A percentile compares a stretch with the other conserved stretches of the same genome.
These are phyloP conservation scores for Onthophagus sagittarius DNA, from an alignment of 2,888 invertebrate genomes.

Conservation along the genomic window DNA sequence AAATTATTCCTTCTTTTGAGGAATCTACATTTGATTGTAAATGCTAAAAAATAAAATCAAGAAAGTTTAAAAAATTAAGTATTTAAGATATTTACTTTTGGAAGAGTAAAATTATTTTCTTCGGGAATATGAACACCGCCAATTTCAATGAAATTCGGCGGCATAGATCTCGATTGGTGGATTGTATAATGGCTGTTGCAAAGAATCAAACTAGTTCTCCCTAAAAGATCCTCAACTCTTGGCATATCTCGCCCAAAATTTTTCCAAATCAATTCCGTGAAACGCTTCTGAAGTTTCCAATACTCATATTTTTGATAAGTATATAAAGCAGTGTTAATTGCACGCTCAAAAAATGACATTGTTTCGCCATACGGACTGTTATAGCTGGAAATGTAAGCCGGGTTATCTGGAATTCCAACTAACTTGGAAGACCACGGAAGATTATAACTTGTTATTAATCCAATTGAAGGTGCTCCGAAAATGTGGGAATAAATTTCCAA, in stretches of 20 bases:
- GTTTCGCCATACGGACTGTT: conserved; percentile 51
- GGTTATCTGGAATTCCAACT: conserved; percentile 55
- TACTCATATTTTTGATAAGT: conserved; percentile 13
- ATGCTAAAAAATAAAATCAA: background rate
- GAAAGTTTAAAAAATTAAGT: background rate
- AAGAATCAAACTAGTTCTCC: conserved; percentile 54
- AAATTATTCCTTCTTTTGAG: conserved; percentile 46
- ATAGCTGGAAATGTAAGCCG: conserved; percentile 55
- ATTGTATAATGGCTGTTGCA: conserved; percentile 58
- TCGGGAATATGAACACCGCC: conserved; percentile 52
- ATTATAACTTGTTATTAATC: conserved; percentile 52
- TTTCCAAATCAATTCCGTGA: conserved; percentile 27
- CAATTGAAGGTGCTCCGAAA: conserved; percentile 55
- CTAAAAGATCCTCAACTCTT: conserved; percentile 48
- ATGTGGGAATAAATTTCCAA: conserved; percentile 55
- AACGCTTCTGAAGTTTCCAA: background rate
- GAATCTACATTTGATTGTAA: conserved; percentile 29
- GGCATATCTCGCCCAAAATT: conserved; percentile 52
- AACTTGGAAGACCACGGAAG: conserved; percentile 56
- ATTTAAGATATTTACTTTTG: conserved; percentile 43
- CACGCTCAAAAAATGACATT: conserved; percentile 53
- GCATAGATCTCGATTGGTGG: conserved; percentile 54
- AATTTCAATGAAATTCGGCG: conserved; percentile 55
- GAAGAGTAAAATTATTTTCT: conserved; percentile 46
- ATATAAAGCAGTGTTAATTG: conserved; percentile 44